These are phyloP conservation scores for Deroplatys truncata DNA, from an alignment of 2,888 invertebrate species.

Conservation along the genomic window DNA sequence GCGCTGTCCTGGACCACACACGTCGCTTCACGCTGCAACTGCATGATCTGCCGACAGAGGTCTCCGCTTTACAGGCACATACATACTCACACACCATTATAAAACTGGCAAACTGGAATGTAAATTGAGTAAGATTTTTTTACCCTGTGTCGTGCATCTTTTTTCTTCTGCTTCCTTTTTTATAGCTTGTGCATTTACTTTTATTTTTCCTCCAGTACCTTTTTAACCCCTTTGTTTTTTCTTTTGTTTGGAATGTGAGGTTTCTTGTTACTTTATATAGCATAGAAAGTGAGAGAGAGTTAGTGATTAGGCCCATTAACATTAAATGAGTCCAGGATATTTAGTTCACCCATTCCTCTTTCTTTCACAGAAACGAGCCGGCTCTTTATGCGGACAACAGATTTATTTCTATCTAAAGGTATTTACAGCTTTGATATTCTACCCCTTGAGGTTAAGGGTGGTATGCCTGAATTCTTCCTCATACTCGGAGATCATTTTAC, in stretches of 20 bases:
- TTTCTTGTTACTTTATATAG: background rate
- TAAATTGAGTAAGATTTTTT: slow-evolving; percentile 6
- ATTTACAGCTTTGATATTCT: background rate
- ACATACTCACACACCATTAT: background rate
- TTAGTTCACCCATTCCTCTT: background rate
- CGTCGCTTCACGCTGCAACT: slow-evolving; percentile 13
- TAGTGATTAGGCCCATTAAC: slow-evolving; percentile 2
- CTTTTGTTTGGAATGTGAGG: background rate
- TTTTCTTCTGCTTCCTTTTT: background rate
- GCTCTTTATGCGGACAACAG: background rate
- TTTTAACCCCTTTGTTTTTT: background rate
- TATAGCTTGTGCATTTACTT: background rate
- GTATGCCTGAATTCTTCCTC: background rate
- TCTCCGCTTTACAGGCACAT: slow-evolving; percentile 6
- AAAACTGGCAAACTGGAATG: slow-evolving; percentile 11
- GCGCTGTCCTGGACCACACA: background rate
- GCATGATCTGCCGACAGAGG: slow-evolving; percentile 12
- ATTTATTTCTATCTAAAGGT: background rate
- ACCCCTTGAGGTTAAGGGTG: background rate
- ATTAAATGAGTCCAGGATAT: background rate
- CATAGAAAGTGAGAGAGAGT: background rate
- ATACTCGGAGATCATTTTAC: background rate
- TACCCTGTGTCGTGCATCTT: background rate
- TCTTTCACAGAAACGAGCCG: background rate
- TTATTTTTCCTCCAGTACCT: background rate